Evolutionary conservation across 2,113 vertebrate genomes (phyloP).

Genomic region (Tachuris rubrigastra): DNA sequence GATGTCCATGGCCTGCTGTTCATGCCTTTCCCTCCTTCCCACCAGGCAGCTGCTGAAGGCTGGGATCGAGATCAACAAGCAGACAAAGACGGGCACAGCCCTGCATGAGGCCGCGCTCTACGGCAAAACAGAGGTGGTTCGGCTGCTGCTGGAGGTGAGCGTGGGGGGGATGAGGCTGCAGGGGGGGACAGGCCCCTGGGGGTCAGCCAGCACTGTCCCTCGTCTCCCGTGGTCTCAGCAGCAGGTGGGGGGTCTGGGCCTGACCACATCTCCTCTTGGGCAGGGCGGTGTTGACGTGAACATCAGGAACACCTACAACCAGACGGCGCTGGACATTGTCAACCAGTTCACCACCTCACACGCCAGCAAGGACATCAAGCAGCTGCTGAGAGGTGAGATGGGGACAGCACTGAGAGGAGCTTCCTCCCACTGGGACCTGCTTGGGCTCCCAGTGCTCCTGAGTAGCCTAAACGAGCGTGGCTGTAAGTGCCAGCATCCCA

Average conservation of each 20-base stretch:
- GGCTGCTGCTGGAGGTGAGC: slow-evolving; percentile 90
- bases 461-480: not conserved
- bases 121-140: slow-evolving; percentile 92
- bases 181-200: no score
- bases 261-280: not conserved
- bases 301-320: slow-evolving; percentile 95
- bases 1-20: fast-evolving
- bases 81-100: slow-evolving; percentile 90
- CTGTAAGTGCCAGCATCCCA: not conserved
- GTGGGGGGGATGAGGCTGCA: fast-evolving
- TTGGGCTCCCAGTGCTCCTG: not conserved
- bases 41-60: slow-evolving; percentile 89
- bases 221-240: fast-evolving
- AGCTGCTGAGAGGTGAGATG: slow-evolving; percentile 88
- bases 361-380: slow-evolving; percentile 97
- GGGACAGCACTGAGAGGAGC: not conserved
- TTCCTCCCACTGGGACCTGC: not conserved
- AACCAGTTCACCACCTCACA: slow-evolving; percentile 98
- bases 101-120: slow-evolving; percentile 93
- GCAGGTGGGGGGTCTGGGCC: not conserved
- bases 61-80: slow-evolving; percentile 93
- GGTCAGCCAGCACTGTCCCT: not conserved
- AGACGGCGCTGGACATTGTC: slow-evolving; percentile 96
- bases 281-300: slow-evolving; percentile 93
- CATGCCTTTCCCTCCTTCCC: not conserved